Evolutionary conservation across 2,113 vertebrate genomes (phyloP), one percentile per base, ranked within the genome.

Genomic region (Apteryx mantelli): DNA sequence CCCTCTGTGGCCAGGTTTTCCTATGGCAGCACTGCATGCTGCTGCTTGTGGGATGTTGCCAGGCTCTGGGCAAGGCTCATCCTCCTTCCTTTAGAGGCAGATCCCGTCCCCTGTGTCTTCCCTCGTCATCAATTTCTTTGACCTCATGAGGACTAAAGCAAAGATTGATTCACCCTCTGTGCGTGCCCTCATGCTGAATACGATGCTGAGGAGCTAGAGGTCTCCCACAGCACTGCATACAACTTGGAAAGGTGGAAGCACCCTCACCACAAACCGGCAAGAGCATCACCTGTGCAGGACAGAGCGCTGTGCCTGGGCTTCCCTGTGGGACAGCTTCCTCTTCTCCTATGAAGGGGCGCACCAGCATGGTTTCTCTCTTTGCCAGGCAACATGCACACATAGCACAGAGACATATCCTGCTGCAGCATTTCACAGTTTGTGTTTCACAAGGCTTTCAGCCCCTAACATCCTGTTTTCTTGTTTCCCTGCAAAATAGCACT

Each of bases 191-290:
- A 46, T 34, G 32, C 56, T 60, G 56, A 60, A 60, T 60, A 12
- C 32, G 30, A 44, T 69, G 9, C 44, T 55, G 36, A 28, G 38
- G 26, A 16, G 50, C 13, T 36, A 55, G 30, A 34, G 25, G 9
- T 30, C 50, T 52, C 22, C 46, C 34, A 19, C n/a, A 30, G 36
- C 48, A 21, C 50, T 13, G 3, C 14, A 6, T 34, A 13, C 38
- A 61, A 18, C 2, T 0, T 4, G 12, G 34, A 17, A 17, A 10
- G 26, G 21, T 18, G 55, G 15, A 24, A 11, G 9, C 24, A 32
- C 46, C 46, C 46, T 0, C 1, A 21, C 52, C 7, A 17, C 12
- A 13, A 64, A 13, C 7, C 42, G 24, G 5, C 7, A 5, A 9
- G 24, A 82, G 9, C 3, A 10, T 30, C 63, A 18, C 26, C 28